Evolutionary conservation across 2,113 vertebrate species (phyloP).

Genomic region (Phyllopteryx taeniolatus): DNA sequence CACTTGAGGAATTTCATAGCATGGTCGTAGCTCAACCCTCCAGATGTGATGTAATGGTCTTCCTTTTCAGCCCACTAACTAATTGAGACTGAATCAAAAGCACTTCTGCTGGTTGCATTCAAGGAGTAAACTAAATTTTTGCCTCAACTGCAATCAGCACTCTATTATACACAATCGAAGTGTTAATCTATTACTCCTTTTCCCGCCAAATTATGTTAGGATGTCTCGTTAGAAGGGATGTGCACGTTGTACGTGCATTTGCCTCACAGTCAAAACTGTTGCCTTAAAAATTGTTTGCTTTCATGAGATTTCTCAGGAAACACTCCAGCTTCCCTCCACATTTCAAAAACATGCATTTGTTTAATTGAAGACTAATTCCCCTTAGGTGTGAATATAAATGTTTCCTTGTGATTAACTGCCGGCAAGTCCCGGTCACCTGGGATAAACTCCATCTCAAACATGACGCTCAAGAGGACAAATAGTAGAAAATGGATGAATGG

Average conservation of each 20-base stretch:
- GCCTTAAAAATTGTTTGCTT: not conserved
- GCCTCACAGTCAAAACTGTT: not conserved
- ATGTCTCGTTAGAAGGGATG: not conserved
- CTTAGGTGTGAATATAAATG: not conserved
- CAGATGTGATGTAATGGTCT: not conserved
- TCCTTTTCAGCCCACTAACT: not conserved
- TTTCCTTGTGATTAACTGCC: not conserved
- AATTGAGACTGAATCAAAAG: not conserved
- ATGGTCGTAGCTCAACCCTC: not conserved
- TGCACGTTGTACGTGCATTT: not conserved
- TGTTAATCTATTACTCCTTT: not conserved
- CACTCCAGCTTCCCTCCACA: not conserved
- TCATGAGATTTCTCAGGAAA: not conserved
- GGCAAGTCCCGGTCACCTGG: not conserved
- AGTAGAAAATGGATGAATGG: not conserved
- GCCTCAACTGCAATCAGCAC: not conserved
- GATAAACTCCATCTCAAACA: not conserved
- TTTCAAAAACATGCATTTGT: not conserved
- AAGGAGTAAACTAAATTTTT: not conserved
- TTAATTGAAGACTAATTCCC: not conserved
- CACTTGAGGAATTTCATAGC: not conserved
- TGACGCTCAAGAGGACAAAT: not conserved
- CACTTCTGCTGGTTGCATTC: not conserved
- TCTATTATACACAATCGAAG: not conserved
- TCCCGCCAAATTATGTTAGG: not conserved